Evolutionary conservation across 2,888 invertebrate species (phyloP).

Genomic region (Polymixis lichenea): DNA sequence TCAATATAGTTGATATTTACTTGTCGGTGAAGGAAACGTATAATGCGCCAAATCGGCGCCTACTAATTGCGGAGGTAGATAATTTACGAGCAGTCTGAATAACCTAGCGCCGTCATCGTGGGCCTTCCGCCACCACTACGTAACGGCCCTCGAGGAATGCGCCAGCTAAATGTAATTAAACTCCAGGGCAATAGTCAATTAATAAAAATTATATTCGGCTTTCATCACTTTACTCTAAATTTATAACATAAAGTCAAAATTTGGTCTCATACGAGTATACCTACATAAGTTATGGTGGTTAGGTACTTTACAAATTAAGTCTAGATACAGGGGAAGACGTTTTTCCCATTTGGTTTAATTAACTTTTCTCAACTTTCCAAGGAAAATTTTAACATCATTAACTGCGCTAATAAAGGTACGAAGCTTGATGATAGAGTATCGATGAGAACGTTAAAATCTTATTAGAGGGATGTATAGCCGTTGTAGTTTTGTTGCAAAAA

Average conservation of each 20-base stretch:
- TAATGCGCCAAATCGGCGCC: constrained; percentile 88
- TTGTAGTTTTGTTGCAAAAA: constrained; percentile 75
- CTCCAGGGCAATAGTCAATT: constrained; percentile 30
- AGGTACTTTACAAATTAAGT: constrained; percentile 42
- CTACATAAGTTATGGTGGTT: neutral
- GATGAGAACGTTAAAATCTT: constrained; percentile 78
- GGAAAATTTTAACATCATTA: constrained; percentile 65
- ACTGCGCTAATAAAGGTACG: constrained; percentile 60
- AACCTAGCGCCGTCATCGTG: constrained; percentile 74
- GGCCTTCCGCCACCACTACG: constrained; percentile 73
- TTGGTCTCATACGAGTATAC: constrained; percentile 17
- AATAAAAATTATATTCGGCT: constrained; percentile 4
- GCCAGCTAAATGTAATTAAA: constrained; percentile 39
- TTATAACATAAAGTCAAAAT: constrained; percentile 29
- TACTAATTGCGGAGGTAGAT: constrained; percentile 86
- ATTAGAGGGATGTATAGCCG: constrained; percentile 76
- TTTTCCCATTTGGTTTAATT: constrained; percentile 43
- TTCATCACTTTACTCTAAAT: constrained; percentile 23
- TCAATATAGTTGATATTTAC: constrained; percentile 61
- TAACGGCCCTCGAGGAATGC: constrained; percentile 66
- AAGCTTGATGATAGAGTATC: constrained; percentile 67
- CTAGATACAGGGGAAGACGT: constrained; percentile 32
- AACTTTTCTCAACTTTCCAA: constrained; percentile 67
- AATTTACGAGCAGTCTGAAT: constrained; percentile 85
- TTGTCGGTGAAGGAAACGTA: constrained; percentile 72